Evolutionary conservation across 2,113 vertebrate species (phyloP).

Genomic region (Pachyramphus minor): DNA sequence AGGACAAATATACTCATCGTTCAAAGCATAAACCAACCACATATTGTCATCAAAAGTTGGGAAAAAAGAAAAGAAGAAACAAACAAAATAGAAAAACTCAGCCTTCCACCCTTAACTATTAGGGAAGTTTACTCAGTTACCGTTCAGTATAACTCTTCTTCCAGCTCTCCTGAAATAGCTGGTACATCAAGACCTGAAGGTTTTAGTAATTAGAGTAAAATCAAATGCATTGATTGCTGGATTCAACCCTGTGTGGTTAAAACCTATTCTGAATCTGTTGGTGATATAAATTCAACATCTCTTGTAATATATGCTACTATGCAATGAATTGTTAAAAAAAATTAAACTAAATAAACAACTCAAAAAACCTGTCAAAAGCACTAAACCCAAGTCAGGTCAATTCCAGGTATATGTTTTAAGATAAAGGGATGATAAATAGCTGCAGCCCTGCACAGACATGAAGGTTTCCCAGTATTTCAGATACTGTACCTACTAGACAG

Average conservation of each 20-base stretch:
- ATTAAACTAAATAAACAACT: neutral
- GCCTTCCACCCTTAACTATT: accelerated
- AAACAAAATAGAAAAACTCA: neutral
- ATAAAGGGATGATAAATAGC: neutral
- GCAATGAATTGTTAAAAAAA: neutral
- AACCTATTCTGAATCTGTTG: neutral
- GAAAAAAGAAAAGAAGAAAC: accelerated
- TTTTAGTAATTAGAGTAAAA: neutral
- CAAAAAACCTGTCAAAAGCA: neutral
- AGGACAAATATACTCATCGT: neutral
- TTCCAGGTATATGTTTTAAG: neutral
- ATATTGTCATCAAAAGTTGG: neutral
- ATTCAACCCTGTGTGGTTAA: neutral
- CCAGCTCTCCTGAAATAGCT: neutral
- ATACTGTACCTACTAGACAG: neutral
- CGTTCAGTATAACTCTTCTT: neutral
- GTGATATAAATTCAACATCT: neutral
- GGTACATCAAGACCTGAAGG: neutral
- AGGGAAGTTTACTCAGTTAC: neutral
- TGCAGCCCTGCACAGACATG: neutral
- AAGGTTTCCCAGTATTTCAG: neutral
- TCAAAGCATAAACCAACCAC: slow-evolving; percentile 11
- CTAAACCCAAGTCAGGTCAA: neutral
- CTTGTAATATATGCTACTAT: neutral
- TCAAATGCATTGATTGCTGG: neutral